Conservation (phyloP, 1,140 invertebrate genomes). For the Drosophila gunungcola region DNA sequence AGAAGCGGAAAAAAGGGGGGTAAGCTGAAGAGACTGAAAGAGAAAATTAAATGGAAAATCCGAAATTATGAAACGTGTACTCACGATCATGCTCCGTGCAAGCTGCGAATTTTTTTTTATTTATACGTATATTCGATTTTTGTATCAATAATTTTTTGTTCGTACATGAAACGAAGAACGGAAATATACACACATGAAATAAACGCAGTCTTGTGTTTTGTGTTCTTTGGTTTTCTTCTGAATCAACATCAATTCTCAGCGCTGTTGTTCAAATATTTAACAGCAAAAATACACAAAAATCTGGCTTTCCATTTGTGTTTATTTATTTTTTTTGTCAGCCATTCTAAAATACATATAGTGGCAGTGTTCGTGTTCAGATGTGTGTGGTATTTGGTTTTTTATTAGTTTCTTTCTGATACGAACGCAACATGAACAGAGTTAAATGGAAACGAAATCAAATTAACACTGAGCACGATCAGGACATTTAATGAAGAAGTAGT, state of each 20-base stretch:
- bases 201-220: conserved; percentile 49
- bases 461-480: conserved; percentile 75
- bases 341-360: conserved; percentile 44
- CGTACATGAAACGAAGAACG: conserved; percentile 77
- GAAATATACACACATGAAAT: conserved; percentile 75
- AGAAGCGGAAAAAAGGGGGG: conserved; percentile 29
- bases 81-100: conserved; percentile 93
- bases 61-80: conserved; percentile 86
- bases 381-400: conserved; percentile 23
- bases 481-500: conserved; percentile 70
- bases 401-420: conserved; percentile 30
- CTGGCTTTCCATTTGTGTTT: conserved; percentile 24
- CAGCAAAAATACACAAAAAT: conserved; percentile 40
- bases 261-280: conserved; percentile 31
- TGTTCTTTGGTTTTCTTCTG: conserved; percentile 11
- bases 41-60: conserved; percentile 64
- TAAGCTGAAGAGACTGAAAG: conserved; percentile 35
- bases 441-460: conserved; percentile 68
- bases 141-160: conserved; percentile 62
- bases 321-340: conserved; percentile 10
- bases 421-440: conserved; percentile 62
- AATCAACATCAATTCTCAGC: conserved; percentile 44
- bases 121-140: conserved; percentile 48
- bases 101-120: conserved; percentile 86
- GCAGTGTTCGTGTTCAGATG: conserved; percentile 26